These are phyloP conservation scores for Paramormyrops kingsleyae DNA, from an alignment of 2,113 vertebrate genomes.

Conservation along the genomic window DNA sequence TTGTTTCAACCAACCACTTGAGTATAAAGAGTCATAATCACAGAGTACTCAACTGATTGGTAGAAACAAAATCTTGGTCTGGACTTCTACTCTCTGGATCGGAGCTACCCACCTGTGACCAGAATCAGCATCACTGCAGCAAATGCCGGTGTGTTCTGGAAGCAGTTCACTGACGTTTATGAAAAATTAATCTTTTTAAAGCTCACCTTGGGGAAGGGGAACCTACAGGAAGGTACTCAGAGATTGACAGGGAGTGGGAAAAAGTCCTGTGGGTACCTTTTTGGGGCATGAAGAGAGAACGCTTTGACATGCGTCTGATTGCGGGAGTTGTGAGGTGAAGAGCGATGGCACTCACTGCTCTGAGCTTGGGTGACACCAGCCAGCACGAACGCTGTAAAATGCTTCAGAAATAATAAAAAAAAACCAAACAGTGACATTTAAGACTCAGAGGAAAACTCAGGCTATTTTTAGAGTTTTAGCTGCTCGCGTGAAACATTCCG, in stretches of 20 bases:
- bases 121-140: neutral
- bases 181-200: neutral
- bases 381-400: conserved; percentile 8
- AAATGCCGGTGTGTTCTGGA: neutral
- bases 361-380: conserved; percentile 28
- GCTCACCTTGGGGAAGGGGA: neutral
- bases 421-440: neutral
- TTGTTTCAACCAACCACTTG: neutral
- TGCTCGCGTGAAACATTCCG: neutral
- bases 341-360: conserved; percentile 34
- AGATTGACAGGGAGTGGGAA: neutral
- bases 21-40: neutral
- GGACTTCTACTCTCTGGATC: neutral
- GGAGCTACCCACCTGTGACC: neutral
- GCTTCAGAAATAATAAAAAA: conserved; percentile 4
- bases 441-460: neutral
- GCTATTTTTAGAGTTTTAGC: neutral
- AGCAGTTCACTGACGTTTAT: neutral
- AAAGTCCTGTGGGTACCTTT: conserved; percentile 12
- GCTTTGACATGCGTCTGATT: conserved; percentile 41
- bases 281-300: conserved; percentile 25
- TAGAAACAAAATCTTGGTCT: neutral
- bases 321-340: conserved; percentile 12
- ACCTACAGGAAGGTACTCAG: neutral
- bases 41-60: neutral